Base-by-base conservation (phyloP, 2,888 invertebrate species). In the Helleia helle region DNA sequence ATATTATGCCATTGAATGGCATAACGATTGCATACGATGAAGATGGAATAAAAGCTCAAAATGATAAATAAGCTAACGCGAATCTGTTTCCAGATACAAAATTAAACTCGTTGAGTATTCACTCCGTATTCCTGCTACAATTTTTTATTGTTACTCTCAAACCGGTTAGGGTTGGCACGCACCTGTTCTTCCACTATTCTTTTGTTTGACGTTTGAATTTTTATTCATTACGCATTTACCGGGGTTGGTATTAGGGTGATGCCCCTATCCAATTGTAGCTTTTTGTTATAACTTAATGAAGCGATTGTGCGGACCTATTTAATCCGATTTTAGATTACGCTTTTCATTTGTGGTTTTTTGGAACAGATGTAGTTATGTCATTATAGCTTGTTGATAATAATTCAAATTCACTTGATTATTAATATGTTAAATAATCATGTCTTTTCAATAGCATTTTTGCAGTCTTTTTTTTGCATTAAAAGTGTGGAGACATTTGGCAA, bases 271-370 rank as follows among this genome's bases (percentile, higher is more conserved):
- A 56, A 55, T 58, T 55, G 60, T 52, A 22, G 59, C 59, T 50
- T 52, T 42, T 67, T 62, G 64, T 74, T 59, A 56, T 53, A 59
- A 65, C 68, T 70, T 76, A 81, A 81, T 75, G 80, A 80, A 79
- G 66, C 79, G 70, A 75, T 81, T 81, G 76, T 76, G 65, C 62
- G 61, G 62, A 73, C 70, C 77, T 61, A 58, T 61, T 62, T 64
- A 71, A 73, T 71, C 66, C 58, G 52, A 77, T 71, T 77, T 61
- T 71, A 68, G 66, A 58, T 52, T n/a, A n/a, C n/a, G n/a, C n/a
- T n/a, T n/a, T n/a, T n/a, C n/a, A n/a, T n/a, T n/a, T n/a, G n/a
- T n/a, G n/a, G n/a, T n/a, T n/a, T n/a, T n/a, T n/a, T n/a, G n/a
- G n/a, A n/a, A n/a, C n/a, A n/a, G n/a, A n/a, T n/a, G n/a, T n/a